Evolutionary conservation across 2,113 vertebrate species (phyloP), one percentile per base, ranked within the genome.

Genomic region (Callocephalon fimbriatum): DNA sequence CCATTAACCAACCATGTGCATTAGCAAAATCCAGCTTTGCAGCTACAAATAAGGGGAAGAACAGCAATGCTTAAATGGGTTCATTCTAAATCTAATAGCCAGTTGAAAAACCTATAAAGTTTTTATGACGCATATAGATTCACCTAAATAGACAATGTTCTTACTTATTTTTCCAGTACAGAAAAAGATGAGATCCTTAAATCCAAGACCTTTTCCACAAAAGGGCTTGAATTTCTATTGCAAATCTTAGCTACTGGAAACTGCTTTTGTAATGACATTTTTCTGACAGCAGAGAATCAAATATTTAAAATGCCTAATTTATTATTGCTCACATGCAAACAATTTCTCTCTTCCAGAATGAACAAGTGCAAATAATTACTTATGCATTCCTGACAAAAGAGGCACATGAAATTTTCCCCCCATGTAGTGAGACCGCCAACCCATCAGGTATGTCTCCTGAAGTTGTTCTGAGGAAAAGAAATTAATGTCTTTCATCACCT

Each of bases 401-500:
- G 7, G 61, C 90, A 86, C 82, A 80, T 74, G 35, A 93, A 91
- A 91, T 63, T 88, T 81, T 48, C 66, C 44, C n/a, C 32, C 85
- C 70, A 87, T 1, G 2, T 62, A 74, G 62, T 1, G 0, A 95
- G 68, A 82, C 80, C 9, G 11, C 62, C 59, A 31, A 88, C 58
- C 93, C 59, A 50, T 91, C 76, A 77, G 65, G 59, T 95, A 74
- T 8, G 20, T 58, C 75, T 86, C 38, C 51, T 58, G 78, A 35
- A 42, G 21, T 59, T 86, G 23, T 88, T 92, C 88, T 90, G 87
- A 92, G 97, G 88, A 82, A 95, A 94, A 93, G 90, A 93, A 83
- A 80, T 18, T 40, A 37, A 67, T 51, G 58, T 53, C 44, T 95
- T 95, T 97, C 61, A 65, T 27, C 2, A 4, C 70, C 90, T 93